These are phyloP conservation scores for Ericerus pela DNA, from an alignment of 1,140 invertebrate genomes.

Conservation along the genomic window DNA sequence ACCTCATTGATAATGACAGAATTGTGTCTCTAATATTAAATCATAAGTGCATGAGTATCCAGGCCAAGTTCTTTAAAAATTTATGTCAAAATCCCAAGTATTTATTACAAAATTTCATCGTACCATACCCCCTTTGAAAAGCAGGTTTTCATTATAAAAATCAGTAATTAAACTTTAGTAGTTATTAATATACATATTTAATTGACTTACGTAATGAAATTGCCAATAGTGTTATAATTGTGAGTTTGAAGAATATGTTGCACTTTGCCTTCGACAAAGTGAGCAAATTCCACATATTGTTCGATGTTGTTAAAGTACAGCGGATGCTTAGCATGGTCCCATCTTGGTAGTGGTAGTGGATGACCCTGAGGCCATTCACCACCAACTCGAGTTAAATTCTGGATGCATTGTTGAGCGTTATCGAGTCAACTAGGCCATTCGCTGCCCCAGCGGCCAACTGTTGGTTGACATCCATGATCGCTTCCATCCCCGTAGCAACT, in stretches of 20 bases:
- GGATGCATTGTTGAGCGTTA: constrained; percentile 19
- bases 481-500: constrained; percentile 43
- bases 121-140: too few species aligned
- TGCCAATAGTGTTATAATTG: constrained; percentile 72
- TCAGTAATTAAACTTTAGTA: too few species aligned
- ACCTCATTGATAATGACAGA: too few species aligned
- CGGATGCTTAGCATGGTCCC: constrained; percentile 37
- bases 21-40: too few species aligned
- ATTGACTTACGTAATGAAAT: too few species aligned
- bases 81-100: too few species aligned
- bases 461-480: constrained; percentile 43
- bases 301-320: constrained; percentile 41
- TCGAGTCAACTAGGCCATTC: constrained; percentile 89
- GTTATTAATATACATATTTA: too few species aligned
- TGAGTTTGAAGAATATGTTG: constrained; percentile 59
- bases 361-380: constrained; percentile 39
- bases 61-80: too few species aligned
- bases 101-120: too few species aligned
- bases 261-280: constrained; percentile 54
- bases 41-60: too few species aligned
- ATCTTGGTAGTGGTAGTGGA: constrained; percentile 51
- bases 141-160: too few species aligned
- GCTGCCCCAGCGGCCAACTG: constrained; percentile 67
- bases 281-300: constrained; percentile 63
- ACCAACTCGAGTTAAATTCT: constrained; percentile 21